Base-by-base conservation (phyloP, 2,797 vertebrate genomes). In the Phrynocephalus forsythii region DNA sequence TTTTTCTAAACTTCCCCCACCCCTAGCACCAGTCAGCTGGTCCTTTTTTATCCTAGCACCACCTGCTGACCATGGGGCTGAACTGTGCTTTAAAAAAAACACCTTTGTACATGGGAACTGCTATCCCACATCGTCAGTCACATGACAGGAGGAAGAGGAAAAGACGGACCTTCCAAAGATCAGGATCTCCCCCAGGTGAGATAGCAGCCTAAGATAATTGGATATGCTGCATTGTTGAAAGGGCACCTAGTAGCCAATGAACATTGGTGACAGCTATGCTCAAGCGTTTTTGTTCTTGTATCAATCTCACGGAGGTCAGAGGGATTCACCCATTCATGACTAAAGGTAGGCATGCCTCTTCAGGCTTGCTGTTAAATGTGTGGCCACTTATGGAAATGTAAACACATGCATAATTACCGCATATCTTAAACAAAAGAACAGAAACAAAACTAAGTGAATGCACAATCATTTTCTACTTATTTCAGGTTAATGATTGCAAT, bases 401-500 rank as follows among this genome's bases (percentile, higher is more conserved):
- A 77, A 52, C 10, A 33, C 52, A n/a, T 85, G 50, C 50, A 10
- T 56, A 8, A 56, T 63, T 11, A 81, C 10, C n/a, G 28, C 10
- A 24, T n/a, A 26, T 33, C 8, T 18, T 75, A 24, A 33, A 79
- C 1, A 30, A 20, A 71, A 26, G 6, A 56, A 83, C 73, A 66
- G 2, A 13, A 66, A 79, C 82, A 82, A 1, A 7, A 87, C 72
- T 79, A n/a, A 84, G 10, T 1, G 87, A 79, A 86, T 90, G 52
- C 52, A 56, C 2, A 11, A 84, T 56, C 20, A 71, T 79, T 84
- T 79, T 83, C 0, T 60, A 78, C 76, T 88, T 56, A 83, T 91
- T 88, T 91, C 18, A 82, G 13, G 0, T 50, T 20, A 91, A 60
- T 82, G 38, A 86, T 0, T 73, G 92, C 86, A 84, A 24, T 82